Evolutionary conservation across 2,113 vertebrate genomes (phyloP), one percentile per base, ranked within the genome.

Genomic region (Notothenia rossii): DNA sequence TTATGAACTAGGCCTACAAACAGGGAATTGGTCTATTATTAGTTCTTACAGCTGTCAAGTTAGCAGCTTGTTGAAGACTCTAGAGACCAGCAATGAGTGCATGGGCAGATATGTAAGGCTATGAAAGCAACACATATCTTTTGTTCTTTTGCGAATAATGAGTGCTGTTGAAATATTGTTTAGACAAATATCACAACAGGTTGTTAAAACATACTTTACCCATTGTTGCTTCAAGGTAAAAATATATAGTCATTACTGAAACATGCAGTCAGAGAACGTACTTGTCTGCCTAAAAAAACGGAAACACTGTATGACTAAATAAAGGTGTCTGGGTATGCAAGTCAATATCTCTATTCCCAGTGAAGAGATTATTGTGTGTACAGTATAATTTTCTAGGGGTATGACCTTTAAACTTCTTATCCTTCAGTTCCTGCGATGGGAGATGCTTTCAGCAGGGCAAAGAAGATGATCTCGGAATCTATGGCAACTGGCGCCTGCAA

Each of bases 401-500:
- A 89, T 93, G 91, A 94, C 86, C 91, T 95, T 91, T 86, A 72
- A 86, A 68, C 73, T 88, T 86, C 51, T 64, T 65, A 67, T 54
- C 46, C 76, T 85, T 84, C 63, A 56, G 69, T 65, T 72, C 43
- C 45, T 69, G 81, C 93, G 82, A 82, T 71, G 75, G 75, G 84
- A 88, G 94, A 93, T 70, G 75, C 88, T 92, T 91, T 92, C 92
- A 92, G 75, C 85, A 77, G 85, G 79, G 56, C 22, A 70, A 74
- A 20, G 69, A 90, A 84, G 85, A 89, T 88, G 89, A 58, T 90
- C 81, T 83, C 86, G 56, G 83, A n/a, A 75, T 86, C 85, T 87
- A 82, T 88, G 87, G 91, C 86, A 95, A 94, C 88, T 93, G 82
- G 84, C 45, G 61, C 63, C 90, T 78, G 89, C 92, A 94, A 92